phyloP scores from a whole-genome alignment of 2,797 vertebrate species.

The Halcyon badia region DNA sequence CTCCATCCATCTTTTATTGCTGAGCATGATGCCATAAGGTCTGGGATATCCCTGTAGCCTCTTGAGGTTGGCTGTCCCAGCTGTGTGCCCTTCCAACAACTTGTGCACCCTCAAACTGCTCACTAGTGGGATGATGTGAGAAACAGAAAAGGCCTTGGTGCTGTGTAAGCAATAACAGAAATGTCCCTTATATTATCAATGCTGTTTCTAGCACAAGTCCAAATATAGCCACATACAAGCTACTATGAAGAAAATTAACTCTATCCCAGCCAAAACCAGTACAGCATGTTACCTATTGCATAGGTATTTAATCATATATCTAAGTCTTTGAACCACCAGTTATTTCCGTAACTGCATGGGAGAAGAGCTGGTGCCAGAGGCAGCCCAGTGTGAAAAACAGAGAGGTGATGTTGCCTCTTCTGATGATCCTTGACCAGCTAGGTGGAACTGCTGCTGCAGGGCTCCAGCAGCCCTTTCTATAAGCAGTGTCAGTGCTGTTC shows the following conservation, averaged over 20 bases:
- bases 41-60: neutral
- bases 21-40: accelerated
- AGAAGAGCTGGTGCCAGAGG: neutral
- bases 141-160: no score
- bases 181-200: no score
- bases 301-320: accelerated
- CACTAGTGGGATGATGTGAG: no score
- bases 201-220: no score
- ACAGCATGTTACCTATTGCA: neutral
- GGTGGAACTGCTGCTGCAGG: no score
- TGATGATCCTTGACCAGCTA: neutral
- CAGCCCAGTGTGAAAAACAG: neutral
- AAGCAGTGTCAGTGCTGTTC: neutral
- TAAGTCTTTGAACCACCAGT: neutral
- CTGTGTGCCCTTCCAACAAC: neutral
- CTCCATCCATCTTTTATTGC: neutral
- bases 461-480: neutral
- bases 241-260: no score
- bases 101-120: neutral
- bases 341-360: neutral
- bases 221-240: no score
- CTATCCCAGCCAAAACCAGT: neutral
- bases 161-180: no score
- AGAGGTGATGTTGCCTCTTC: neutral
- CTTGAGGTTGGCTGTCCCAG: neutral